Base-by-base conservation (phyloP, 2,888 invertebrate species). In the Adineta ricciae region DNA sequence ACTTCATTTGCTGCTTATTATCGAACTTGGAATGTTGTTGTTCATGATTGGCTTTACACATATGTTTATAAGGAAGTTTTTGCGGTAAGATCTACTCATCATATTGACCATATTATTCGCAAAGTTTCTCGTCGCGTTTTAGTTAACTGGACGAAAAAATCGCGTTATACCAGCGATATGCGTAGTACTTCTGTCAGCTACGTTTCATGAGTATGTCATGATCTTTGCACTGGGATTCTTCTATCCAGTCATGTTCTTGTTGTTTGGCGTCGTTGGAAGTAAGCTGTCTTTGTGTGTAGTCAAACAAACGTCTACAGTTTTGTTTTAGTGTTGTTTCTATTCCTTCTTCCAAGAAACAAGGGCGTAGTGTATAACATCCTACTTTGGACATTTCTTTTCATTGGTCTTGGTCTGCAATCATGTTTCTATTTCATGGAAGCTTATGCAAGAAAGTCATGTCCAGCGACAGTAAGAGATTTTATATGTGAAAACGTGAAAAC, bases 11-110 rank as follows among this genome's bases (percentile, higher is more conserved):
- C 93, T 0, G 92, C 92, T 24, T 97, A 94, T 90, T 97, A 95
- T 90, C 93, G 96, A n/a, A 94, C 94, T 8, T 97, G 97, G 97
- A 98, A 98, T 90, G 93, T 95, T 27, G 94, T 97, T 0, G 96
- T 97, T 0, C 95, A 97, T 89, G 95, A 96, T 87, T 98, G 96
- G 96, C 92, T 97, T 0, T 94, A 95, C 88, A 93, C 93, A 8
- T 96, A 97, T 90, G 92, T 98, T 86, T 96, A 95, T 91, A 93
- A 93, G 88, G 96, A 95, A 88, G 87, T 90, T 72, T 88, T 87
- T 86, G 88, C 87, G 87, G 89, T 90, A 38, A 54, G 36, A 27
- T 8, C 27, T 24, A 11, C 8, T 4, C 56, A 46, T n/a, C n/a
- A n/a, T n/a, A n/a, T n/a, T n/a, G n/a, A n/a, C n/a, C n/a, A n/a